Conservation (phyloP, 2,797 vertebrate species). For the Moxostoma hubbsi region DNA sequence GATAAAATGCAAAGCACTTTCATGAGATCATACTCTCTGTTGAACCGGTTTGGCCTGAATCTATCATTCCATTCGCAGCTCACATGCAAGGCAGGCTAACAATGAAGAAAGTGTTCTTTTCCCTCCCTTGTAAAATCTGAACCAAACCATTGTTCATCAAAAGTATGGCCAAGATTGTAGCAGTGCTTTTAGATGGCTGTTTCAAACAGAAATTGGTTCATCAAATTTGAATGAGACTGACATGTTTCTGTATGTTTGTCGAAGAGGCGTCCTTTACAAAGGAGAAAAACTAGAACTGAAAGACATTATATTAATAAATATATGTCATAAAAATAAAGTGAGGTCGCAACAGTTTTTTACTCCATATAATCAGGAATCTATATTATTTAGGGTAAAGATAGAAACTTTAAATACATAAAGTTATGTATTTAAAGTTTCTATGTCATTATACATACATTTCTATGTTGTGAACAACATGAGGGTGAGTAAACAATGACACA, state of each 20-base stretch:
- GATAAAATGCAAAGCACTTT: constrained; percentile 23
- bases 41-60: constrained; percentile 74
- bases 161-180: constrained; percentile 8
- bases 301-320: neutral
- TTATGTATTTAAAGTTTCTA: too few species aligned
- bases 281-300: neutral
- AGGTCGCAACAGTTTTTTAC: neutral
- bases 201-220: neutral
- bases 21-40: constrained; percentile 71
- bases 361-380: neutral
- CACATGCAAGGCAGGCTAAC: constrained; percentile 32
- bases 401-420: neutral
- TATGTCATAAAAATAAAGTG: neutral
- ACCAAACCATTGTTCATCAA: constrained; percentile 23
- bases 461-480: too few species aligned
- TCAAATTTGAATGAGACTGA: neutral
- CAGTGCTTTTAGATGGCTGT: neutral
- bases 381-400: neutral
- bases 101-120: constrained; percentile 29
- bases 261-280: neutral
- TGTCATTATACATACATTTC: too few species aligned
- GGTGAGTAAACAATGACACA: too few species aligned
- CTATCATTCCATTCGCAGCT: constrained; percentile 44
- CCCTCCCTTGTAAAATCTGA: constrained; percentile 19
- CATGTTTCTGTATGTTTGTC: neutral